phyloP scores from a whole-genome alignment of 2,797 vertebrate genomes.

The Pangasius larnaudii region DNA sequence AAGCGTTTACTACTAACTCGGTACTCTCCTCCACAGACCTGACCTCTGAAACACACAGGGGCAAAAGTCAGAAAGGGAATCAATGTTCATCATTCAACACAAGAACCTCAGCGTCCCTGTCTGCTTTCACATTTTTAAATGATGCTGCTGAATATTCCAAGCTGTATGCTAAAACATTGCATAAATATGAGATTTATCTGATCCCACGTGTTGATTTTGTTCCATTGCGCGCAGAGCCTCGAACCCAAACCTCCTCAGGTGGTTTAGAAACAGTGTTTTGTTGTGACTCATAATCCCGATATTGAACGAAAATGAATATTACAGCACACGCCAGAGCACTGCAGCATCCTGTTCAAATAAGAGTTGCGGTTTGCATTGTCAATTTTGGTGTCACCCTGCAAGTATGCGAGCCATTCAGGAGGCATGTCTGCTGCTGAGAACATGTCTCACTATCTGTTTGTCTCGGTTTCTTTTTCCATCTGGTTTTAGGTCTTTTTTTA shows the following conservation, averaged over 20 bases:
- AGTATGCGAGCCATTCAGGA: slow-evolving; percentile 62
- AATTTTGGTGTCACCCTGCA: slow-evolving; percentile 56
- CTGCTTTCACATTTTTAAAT: background rate
- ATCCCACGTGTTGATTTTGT: background rate
- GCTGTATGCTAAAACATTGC: background rate
- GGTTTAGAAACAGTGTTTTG: background rate
- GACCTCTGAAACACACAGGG: slow-evolving; percentile 74
- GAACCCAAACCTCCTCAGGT: background rate
- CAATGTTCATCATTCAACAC: background rate
- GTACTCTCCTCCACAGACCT: slow-evolving; percentile 82
- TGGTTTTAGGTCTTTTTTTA: slow-evolving; percentile 40
- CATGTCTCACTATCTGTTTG: slow-evolving; percentile 35
- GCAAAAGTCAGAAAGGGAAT: background rate
- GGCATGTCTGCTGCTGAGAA: slow-evolving; percentile 59
- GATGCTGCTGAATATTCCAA: background rate
- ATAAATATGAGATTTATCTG: background rate
- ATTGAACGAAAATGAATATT: slow-evolving; percentile 38
- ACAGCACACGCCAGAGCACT: background rate
- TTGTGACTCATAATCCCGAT: slow-evolving; percentile 19
- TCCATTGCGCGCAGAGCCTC: background rate
- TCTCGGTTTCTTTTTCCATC: slow-evolving; percentile 52
- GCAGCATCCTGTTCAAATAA: slow-evolving; percentile 29
- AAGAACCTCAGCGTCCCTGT: background rate
- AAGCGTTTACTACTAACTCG: slow-evolving; percentile 87
- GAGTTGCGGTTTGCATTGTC: slow-evolving; percentile 66